Evolutionary conservation across 2,888 invertebrate genomes (phyloP), one percentile per base, ranked within the genome.

Genomic region (Nomada ferruginata): DNA sequence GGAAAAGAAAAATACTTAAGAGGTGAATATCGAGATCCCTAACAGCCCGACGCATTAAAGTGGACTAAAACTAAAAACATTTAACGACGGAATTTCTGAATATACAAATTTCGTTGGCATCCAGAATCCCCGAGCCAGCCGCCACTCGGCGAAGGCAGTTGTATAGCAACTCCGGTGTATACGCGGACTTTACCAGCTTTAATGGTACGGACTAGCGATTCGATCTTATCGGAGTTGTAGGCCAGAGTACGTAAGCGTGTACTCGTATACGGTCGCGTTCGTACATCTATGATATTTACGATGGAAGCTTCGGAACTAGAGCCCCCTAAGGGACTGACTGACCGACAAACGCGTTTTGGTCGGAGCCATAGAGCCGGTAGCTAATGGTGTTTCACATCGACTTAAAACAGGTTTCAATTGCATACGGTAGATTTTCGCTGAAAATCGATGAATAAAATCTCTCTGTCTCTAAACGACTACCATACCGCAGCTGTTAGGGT

Each of bases 201-300:
- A 72, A 82, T 76, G n/a, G 23, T 57, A 60, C 29, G 26, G 47
- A 47, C 70, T 70, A 64, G 72, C 52, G 73, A 82, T 69, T 80
- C 72, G 72, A 83, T 73, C 61, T 74, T 83, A 81, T 70, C 76
- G 66, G 11, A 50, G 36, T n/a, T 65, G 57, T 73, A 76, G 42
- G 9, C 20, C 36, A 60, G 18, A 36, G 47, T 76, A 63, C 61
- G 57, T 65, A 70, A 42, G n/a, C 52, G 50, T 63, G 78, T 71
- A 52, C 69, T 55, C 50, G 50, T 75, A 74, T 57, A 63, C 18
- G 68, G n/a, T 36, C 52, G 63, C 59, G 47, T 63, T 76, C 50
- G 42, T 70, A 50, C 59, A 76, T 68, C 68, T 63, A 63, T 20
- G 64, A 74, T 78, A 74, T 74, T 74, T 78, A 78, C 68, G 73